Evolutionary conservation across 2,888 invertebrate genomes (phyloP), one percentile per base, ranked within the genome.

Genomic region (Agrochola macilenta): DNA sequence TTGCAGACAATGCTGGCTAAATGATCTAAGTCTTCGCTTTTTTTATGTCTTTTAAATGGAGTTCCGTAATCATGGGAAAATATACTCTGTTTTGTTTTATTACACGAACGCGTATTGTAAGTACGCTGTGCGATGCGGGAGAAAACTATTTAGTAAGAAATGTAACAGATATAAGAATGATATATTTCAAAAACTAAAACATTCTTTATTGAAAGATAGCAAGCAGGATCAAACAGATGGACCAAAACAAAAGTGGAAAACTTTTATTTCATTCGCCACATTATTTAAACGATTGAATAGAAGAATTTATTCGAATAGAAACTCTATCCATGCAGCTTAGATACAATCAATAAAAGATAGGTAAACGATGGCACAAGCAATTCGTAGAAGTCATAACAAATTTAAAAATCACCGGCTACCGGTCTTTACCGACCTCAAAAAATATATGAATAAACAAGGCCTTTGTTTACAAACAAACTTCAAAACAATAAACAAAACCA

Each of bases 1-100:
- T 74, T 69, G 82, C 88, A 81, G 87, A 89, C 90, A 90, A 89
- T 89, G 90, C 85, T 87, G 87, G 74, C 78, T 76, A 75, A 65
- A 79, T 75, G 74, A 72, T 88, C 84, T 86, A 80, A 82, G 84
- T 82, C 84, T 89, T 89, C 77, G 80, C 85, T 64, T 89, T 88
- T 89, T 89, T 82, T 77, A 7, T 78, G 54, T 87, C 87, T 91
- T 90, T 90, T 88, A 81, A 46, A 52, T 79, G 63, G 86, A 74
- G 81, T 78, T 82, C 86, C 71, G 76, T 73, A 63, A 49, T 52
- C 17, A 35, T 43, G 35, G 35, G 30, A 43, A 35, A 11, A 43
- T 20, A 11, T 39, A 39, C 7, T 39, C 14, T n/a, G 4, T 68
- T 58, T 66, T 70, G 20, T 39, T 69, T 49, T 17, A n/a, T 17